Evolutionary conservation across 2,888 invertebrate genomes (phyloP).

Genomic region (Formica aserva): DNA sequence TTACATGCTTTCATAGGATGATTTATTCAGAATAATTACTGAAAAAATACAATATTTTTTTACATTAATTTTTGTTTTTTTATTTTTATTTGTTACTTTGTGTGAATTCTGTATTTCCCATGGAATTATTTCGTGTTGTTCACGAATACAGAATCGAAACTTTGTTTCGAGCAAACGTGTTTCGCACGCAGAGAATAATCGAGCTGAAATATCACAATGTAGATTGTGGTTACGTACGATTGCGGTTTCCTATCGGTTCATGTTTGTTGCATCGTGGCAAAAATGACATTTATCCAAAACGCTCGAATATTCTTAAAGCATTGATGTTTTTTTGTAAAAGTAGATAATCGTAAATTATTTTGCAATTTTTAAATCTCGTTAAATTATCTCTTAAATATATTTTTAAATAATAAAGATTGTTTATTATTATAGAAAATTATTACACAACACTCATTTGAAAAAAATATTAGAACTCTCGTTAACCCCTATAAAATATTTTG

Average conservation of each 20-base stretch:
- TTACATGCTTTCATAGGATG: neutral
- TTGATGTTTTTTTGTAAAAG: neutral
- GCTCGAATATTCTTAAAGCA: neutral
- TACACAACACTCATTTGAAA: neutral
- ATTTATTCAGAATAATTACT: neutral
- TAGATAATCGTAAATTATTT: neutral
- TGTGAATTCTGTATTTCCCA: slow-evolving; percentile 1
- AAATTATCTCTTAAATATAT: too few species aligned
- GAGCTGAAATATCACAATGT: slow-evolving; percentile 32
- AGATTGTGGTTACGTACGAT: slow-evolving; percentile 33
- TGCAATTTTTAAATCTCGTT: neutral
- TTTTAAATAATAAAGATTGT: neutral
- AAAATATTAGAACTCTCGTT: neutral
- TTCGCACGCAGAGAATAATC: slow-evolving; percentile 38
- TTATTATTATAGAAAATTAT: neutral
- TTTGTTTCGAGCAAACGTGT: neutral
- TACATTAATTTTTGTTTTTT: neutral
- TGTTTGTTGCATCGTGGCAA: neutral
- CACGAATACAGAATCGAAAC: slow-evolving; percentile 18
- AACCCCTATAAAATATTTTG: neutral
- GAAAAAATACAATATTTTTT: neutral
- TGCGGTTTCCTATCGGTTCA: slow-evolving; percentile 41
- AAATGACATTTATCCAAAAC: neutral
- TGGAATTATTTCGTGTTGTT: neutral
- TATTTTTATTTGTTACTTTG: neutral